Percentiles rank a stretch among this genome's conserved stretches.
These are phyloP conservation scores for Phylloscopus collybita DNA, from an alignment of 2,797 vertebrate genomes.

Conservation along the genomic window DNA sequence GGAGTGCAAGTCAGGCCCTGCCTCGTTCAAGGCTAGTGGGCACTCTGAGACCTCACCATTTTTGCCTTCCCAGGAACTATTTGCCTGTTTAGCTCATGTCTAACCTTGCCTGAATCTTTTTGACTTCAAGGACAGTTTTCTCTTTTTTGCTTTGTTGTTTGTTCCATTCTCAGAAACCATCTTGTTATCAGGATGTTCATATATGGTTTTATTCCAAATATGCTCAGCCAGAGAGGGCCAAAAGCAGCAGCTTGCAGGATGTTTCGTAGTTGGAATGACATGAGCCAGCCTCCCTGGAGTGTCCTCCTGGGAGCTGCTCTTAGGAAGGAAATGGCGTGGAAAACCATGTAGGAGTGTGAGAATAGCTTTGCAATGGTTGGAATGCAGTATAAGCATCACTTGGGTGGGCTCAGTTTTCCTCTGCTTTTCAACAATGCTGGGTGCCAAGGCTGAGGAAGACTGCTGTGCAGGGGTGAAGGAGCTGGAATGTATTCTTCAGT, in stretches of 20 bases:
- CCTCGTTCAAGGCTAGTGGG: not conserved
- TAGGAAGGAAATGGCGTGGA: not conserved
- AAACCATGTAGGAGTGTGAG: not conserved
- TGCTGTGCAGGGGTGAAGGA: constrained; percentile 3
- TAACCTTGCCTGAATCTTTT: not conserved
- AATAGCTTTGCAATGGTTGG: constrained; percentile 12
- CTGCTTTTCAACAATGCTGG: not conserved
- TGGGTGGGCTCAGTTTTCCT: constrained; percentile 65
- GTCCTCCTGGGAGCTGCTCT: constrained; percentile 14
- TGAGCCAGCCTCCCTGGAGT: not conserved
- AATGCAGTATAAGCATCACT: constrained; percentile 44
- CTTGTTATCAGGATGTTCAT: not conserved
- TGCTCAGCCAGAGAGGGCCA: not conserved
- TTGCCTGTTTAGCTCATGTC: not conserved
- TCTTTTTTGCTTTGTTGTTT: not conserved
- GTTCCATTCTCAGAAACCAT: not conserved
- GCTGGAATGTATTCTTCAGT: constrained; percentile 38
- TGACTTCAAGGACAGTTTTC: not conserved
- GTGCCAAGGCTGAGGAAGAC: constrained; percentile 55
- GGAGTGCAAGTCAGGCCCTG: not conserved
- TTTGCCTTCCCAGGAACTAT: not conserved
- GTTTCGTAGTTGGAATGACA: not conserved
- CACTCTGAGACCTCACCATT: not conserved
- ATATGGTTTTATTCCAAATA: not conserved
- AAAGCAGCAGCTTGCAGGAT: not conserved